Conservation (phyloP, 2,113 vertebrate species). For the Bagarius yarrelli region DNA sequence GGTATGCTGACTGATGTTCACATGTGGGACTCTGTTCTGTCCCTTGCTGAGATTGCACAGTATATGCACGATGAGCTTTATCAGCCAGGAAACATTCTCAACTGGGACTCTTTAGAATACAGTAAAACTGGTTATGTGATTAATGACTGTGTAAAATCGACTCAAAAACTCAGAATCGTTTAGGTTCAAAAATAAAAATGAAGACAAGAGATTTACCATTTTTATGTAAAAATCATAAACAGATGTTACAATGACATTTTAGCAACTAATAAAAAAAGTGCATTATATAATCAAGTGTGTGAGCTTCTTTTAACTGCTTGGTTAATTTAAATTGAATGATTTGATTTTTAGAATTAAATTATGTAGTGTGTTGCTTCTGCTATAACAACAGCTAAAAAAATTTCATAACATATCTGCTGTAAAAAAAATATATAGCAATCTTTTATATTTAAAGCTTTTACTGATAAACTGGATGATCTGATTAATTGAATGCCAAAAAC, state of each 20-base stretch:
- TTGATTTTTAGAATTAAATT: not conserved
- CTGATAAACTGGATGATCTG: too few species aligned
- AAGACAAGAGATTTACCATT: not conserved
- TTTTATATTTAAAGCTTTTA: too few species aligned
- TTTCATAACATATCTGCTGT: too few species aligned
- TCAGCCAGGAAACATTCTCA: slow-evolving; percentile 29
- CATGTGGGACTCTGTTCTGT: slow-evolving; percentile 41
- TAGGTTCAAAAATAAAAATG: not conserved
- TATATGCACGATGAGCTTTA: not conserved
- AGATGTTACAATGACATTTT: not conserved
- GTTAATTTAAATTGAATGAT: too few species aligned
- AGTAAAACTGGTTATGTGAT: slow-evolving; percentile 2
- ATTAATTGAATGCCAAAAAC: too few species aligned
- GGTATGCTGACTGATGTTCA: slow-evolving; percentile 41
- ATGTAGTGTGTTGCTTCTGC: not conserved
- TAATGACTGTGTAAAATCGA: not conserved
- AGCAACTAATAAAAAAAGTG: not conserved
- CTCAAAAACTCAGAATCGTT: not conserved
- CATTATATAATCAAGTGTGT: not conserved
- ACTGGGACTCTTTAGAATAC: slow-evolving; percentile 25
- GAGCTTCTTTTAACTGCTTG: not conserved
- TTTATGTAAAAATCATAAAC: not conserved
- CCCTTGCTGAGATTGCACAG: not conserved
- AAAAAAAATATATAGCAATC: too few species aligned
- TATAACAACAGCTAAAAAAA: not conserved